Base-by-base conservation (phyloP, 92 coral and sea anemone genomes). In the Epizoanthus rinbou region DNA sequence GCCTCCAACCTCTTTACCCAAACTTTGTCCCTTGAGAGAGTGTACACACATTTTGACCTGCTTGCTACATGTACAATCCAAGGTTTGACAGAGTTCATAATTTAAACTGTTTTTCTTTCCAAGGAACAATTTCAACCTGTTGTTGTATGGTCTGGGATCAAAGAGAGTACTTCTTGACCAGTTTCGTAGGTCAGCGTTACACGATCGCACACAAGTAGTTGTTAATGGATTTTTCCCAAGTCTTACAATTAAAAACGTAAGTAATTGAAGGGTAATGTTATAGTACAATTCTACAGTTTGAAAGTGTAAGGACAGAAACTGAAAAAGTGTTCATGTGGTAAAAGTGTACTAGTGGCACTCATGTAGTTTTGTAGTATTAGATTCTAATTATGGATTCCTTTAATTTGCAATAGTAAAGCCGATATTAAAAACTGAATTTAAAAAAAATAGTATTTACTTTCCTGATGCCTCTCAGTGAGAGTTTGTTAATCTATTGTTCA, bases 141-240 rank as follows among this genome's bases (percentile, higher is more conserved):
- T 96, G 47, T 82, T 96, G 39, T 94, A 96, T 85, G 99, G 99
- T 9, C 87, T 96, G 76, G 99, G 99, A 31, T 96, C 99, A 3
- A 96, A 96, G 86, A 92, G 93, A 70, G 86, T 86, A 43, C 83
- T 96, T 8, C 87, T 96, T 58, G 94, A 96, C 85, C 95, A 93
- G 88, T 96, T 96, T 78, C 93, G 99, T 21, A 82, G 88, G 57
- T 85, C 94, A 54, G 86, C 88, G 91, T 79, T 96, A 43, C 89
- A 86, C 57, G 89, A 85, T 25, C 54, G 68, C 59, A 66, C 91
- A 19, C 98, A 93, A 81, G 83, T 95, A 3, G 98, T 95, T 35
- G 95, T 95, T 33, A 95, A 95, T 88, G 98, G 98, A 6, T 95
- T 83, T 83, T 95, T 95, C 64, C 98, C 98, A 23, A 95, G 98